phyloP scores from a whole-genome alignment of 1,140 invertebrate genomes.

The Solen grandis region DNA sequence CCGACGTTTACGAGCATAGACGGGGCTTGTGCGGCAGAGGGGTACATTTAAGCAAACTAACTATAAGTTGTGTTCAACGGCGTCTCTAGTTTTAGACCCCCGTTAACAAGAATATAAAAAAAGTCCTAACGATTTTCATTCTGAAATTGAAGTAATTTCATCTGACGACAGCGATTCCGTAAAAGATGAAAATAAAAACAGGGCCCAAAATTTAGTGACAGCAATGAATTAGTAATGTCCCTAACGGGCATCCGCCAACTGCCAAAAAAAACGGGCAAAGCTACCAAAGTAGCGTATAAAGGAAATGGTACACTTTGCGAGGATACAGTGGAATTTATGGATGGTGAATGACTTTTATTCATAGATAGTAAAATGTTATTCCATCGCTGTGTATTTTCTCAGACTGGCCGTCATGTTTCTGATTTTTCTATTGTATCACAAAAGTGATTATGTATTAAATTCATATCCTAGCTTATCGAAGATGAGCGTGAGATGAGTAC shows the following conservation, averaged over 20 bases:
- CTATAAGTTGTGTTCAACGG: slow-evolving; percentile 22
- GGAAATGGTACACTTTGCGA: slow-evolving; percentile 32
- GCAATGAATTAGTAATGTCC: neutral
- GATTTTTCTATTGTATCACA: too few species aligned
- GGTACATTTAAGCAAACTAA: slow-evolving; percentile 34
- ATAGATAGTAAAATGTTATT: neutral
- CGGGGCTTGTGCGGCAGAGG: neutral
- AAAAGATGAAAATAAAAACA: slow-evolving; percentile 14
- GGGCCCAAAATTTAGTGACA: neutral
- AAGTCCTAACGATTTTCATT: neutral
- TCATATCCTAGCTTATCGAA: too few species aligned
- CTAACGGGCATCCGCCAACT: neutral
- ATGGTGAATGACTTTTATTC: slow-evolving; percentile 14
- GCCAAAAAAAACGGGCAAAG: neutral
- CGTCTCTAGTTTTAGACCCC: too few species aligned
- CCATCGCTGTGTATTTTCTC: too few species aligned
- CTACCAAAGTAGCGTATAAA: slow-evolving; percentile 11
- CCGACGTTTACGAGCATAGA: slow-evolving; percentile 1
- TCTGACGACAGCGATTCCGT: neutral
- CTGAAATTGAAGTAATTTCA: slow-evolving; percentile 37
- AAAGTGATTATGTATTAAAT: too few species aligned
- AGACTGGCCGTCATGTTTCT: too few species aligned
- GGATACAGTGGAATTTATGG: slow-evolving; percentile 41
- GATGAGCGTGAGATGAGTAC: too few species aligned
- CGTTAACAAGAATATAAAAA: neutral